Base-by-base conservation (phyloP, 53 echinoderm and acorn worm species). In the Paracentrotus lividus region DNA sequence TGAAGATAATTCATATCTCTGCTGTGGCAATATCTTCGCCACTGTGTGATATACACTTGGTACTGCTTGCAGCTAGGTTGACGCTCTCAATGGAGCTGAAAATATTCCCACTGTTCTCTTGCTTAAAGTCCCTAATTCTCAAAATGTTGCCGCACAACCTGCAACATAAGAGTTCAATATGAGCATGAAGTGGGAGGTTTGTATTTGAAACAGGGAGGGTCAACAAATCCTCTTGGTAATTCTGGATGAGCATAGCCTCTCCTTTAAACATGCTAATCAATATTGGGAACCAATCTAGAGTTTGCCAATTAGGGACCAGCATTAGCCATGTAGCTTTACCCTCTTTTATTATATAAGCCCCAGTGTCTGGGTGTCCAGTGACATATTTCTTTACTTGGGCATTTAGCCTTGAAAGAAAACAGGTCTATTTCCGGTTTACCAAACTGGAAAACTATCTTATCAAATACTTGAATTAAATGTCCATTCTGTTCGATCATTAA, bases 301-400 rank as follows among this genome's bases (percentile, higher is more conserved):
- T n/a, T n/a, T n/a, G n/a, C n/a, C n/a, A n/a, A n/a, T n/a, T n/a
- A 56, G 95, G 93, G 20, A 93, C 95, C 44, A 95, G 49, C 31
- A 95, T 32, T n/a, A 18, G 88, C 33, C 7, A 90, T 84, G 7
- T 54, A 56, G 93, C 93, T 21, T 54, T 86, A 33, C 93, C 95
- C 31, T 59, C n/a, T n/a, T n/a, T n/a, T n/a, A n/a, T n/a, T n/a
- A n/a, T n/a, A n/a, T n/a, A n/a, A n/a, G n/a, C n/a, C n/a, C n/a
- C n/a, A n/a, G n/a, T n/a, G n/a, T n/a, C n/a, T n/a, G n/a, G n/a
- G n/a, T n/a, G n/a, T n/a, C n/a, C n/a, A n/a, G n/a, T n/a, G n/a
- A n/a, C n/a, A n/a, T n/a, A n/a, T n/a, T n/a, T n/a, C n/a, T n/a
- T 18, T 78, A 89, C 84, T 65, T 90, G 38, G 90, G 36, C 23